Conservation (phyloP, 2,888 invertebrate species). For the Hemicrepidius hirtus region DNA sequence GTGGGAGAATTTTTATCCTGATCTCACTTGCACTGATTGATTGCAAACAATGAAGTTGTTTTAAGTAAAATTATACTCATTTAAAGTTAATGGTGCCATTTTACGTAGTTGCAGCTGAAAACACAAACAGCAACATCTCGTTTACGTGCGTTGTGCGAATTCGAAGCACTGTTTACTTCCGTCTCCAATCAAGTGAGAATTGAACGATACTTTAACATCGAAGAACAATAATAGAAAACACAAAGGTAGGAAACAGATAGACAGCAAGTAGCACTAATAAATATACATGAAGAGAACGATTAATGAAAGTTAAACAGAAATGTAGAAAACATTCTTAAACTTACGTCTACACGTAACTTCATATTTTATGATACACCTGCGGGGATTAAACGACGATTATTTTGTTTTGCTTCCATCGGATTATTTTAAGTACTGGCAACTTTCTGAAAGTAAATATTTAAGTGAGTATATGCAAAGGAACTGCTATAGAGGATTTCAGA, state of each 20-base stretch:
- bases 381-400: conserved; percentile 68
- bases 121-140: not conserved
- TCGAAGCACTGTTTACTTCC: too few relatives aligned
- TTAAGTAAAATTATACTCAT: too few relatives aligned
- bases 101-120: not conserved
- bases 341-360: conserved; percentile 61
- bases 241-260: conserved; percentile 8
- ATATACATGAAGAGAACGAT: conserved; percentile 36
- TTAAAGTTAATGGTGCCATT: too few relatives aligned
- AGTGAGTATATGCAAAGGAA: conserved; percentile 60
- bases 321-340: conserved; percentile 40
- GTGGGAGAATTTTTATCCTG: too few relatives aligned
- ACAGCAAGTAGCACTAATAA: conserved; percentile 21
- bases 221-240: conserved; percentile 3
- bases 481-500: conserved; percentile 54
- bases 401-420: conserved; percentile 66
- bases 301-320: conserved; percentile 46
- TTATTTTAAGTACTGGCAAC: conserved; percentile 67
- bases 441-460: conserved; percentile 68
- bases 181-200: not conserved
- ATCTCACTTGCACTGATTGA: too few relatives aligned
- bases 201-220: not conserved
- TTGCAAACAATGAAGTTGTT: too few relatives aligned
- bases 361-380: conserved; percentile 67
- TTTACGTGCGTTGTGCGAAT: too few relatives aligned